Evolutionary conservation across 2,113 vertebrate genomes (phyloP), one percentile per base, ranked within the genome.

Genomic region (Lota lota): DNA sequence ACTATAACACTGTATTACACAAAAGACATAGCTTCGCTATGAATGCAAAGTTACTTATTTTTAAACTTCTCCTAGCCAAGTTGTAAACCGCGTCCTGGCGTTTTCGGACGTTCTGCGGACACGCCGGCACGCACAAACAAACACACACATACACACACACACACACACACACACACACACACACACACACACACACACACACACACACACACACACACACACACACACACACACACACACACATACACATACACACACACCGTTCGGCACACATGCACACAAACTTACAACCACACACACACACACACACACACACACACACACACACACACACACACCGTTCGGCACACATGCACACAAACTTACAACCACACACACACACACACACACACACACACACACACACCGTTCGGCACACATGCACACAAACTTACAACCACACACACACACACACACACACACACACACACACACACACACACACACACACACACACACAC

Each of bases 1-100:
- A 36, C 61, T 54, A 66, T 66, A 22, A 69, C 67, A 56, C n/a
- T 54, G 28, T 74, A 54, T 50, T 69, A 64, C 70, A 69, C 33
- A 22, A 67, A 36, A 50, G 12, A 70, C 40, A 63, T 28, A 1
- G 63, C 11, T 47, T 28, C 28, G 4, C 28, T 28, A 28, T 28
- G 28, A 28, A 4, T 0, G 28, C 28, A 28, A 28, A 28, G 28
- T 28, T 28, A 28, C 6, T 28, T 28, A 28, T 28, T 61, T 65
- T 61, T 60, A 20, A 65, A 66, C 28, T 61, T 36, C 50, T 17
- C 17, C 50, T 53, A 2, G 12, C 50, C 50, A 53, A 12, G 17
- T 53, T 53, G 11, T 53, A 8, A 15, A 53, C 28, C 28, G 28
- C 28, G 28, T 28, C 28, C 28, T 28, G 28, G 28, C 28, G 28